Percentiles rank a stretch among this genome's conserved stretches.
phyloP scores from a whole-genome alignment of 2,113 vertebrate species.

The Motacilla tschutschensis region DNA sequence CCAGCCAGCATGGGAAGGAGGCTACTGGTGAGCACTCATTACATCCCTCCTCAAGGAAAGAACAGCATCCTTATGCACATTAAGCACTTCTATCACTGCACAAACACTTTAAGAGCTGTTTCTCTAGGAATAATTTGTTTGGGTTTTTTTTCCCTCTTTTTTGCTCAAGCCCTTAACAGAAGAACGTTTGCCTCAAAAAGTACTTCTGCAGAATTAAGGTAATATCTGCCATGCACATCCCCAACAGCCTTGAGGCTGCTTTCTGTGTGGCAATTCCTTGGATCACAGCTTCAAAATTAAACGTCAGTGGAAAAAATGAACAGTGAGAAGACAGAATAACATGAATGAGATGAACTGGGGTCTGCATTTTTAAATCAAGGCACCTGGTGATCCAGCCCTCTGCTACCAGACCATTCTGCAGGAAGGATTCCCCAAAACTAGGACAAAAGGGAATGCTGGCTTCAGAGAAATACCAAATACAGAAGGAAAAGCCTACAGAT shows the following conservation, averaged over 20 bases:
- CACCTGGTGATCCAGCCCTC: not conserved
- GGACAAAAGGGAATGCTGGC: not conserved
- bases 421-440: not conserved
- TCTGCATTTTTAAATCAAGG: not conserved
- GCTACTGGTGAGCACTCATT: not conserved
- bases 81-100: not conserved
- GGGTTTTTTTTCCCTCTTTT: accelerated
- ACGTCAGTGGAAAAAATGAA: not conserved
- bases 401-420: not conserved
- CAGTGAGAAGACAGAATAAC: not conserved
- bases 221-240: not conserved
- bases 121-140: not conserved
- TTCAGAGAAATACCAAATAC: not conserved
- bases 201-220: not conserved
- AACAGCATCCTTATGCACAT: not conserved
- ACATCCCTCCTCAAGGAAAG: not conserved
- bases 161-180: not conserved
- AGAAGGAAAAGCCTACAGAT: not conserved
- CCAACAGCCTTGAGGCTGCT: not conserved
- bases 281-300: not conserved
- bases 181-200: not conserved
- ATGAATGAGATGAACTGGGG: not conserved
- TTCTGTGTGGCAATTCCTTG: not conserved
- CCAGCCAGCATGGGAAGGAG: not conserved
- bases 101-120: not conserved